phyloP scores from a whole-genome alignment of 2,888 invertebrate genomes.

The Anticlea derivata region DNA sequence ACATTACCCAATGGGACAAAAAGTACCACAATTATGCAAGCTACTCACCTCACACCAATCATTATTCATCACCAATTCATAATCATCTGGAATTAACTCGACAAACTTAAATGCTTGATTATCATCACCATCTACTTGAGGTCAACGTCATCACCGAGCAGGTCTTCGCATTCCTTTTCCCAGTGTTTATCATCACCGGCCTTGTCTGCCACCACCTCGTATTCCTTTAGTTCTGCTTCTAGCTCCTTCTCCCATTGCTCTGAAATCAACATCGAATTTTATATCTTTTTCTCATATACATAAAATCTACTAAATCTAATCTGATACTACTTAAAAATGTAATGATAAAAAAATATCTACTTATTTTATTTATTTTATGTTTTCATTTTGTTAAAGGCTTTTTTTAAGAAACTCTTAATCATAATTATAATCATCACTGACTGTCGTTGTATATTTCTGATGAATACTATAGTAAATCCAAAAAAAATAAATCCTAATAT shows the following conservation, averaged over 20 bases:
- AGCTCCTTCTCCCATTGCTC: conserved; percentile 98
- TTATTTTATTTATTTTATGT: conserved; percentile 12
- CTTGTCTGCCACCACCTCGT: conserved; percentile 90
- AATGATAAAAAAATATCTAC: no score
- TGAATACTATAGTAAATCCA: no score
- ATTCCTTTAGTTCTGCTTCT: conserved; percentile 97
- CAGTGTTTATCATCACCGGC: conserved; percentile 82
- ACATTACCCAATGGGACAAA: no score
- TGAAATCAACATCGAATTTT: conserved; percentile 63
- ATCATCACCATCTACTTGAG: conserved; percentile 70
- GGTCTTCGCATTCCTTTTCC: conserved; percentile 88
- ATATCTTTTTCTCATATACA: neutral
- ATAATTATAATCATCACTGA: no score
- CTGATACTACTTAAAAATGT: no score
- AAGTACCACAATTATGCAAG: no score
- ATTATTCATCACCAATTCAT: neutral
- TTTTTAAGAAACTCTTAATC: neutral
- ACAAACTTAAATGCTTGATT: neutral
- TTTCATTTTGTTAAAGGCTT: neutral
- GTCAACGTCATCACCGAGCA: conserved; percentile 85
- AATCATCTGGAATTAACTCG: conserved; percentile 1
- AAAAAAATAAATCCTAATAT: no score
- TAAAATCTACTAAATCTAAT: no score
- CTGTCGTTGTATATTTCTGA: no score
- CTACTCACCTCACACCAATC: no score